Conservation (phyloP, 1,140 invertebrate species). For the Pseudachorutes palmiensis region DNA sequence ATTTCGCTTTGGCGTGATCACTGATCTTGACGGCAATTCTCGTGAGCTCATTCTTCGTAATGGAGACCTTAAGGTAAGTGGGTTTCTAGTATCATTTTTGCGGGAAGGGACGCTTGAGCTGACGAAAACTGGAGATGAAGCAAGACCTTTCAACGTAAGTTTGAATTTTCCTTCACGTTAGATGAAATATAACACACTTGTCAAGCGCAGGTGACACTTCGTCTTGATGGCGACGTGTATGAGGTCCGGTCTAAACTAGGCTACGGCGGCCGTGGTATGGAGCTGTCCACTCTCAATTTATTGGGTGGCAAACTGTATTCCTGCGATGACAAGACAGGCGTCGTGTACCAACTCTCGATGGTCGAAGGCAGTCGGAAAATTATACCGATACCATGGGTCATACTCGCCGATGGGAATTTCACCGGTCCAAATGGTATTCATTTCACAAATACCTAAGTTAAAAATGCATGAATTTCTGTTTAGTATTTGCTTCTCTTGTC, state of each 20-base stretch:
- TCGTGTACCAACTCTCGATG: slow-evolving; percentile 61
- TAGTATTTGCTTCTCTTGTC: not conserved
- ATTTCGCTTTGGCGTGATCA: not conserved
- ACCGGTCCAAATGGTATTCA: slow-evolving; percentile 27
- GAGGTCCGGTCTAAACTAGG: slow-evolving; percentile 35
- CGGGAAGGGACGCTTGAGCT: not conserved
- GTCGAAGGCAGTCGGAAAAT: not conserved
- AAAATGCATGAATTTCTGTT: not conserved
- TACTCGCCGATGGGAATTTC: slow-evolving; percentile 66
- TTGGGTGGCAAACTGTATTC: slow-evolving; percentile 84
- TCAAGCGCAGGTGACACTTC: not conserved
- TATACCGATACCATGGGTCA: slow-evolving; percentile 75
- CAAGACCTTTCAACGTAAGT: not conserved
- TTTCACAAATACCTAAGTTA: not conserved
- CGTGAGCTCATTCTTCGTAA: not conserved
- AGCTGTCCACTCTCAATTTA: slow-evolving; percentile 87
- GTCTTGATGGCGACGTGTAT: not conserved
- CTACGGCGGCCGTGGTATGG: slow-evolving; percentile 87
- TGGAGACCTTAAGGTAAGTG: not conserved
- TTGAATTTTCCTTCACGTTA: not conserved
- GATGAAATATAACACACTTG: not conserved
- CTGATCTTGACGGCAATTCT: not conserved
- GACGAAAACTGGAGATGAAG: not conserved
- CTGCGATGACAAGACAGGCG: slow-evolving; percentile 91
- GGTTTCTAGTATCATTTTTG: not conserved